Evolutionary conservation across 2,888 invertebrate genomes (phyloP), one percentile per base, ranked within the genome.

Genomic region (Agonum fuliginosum): DNA sequence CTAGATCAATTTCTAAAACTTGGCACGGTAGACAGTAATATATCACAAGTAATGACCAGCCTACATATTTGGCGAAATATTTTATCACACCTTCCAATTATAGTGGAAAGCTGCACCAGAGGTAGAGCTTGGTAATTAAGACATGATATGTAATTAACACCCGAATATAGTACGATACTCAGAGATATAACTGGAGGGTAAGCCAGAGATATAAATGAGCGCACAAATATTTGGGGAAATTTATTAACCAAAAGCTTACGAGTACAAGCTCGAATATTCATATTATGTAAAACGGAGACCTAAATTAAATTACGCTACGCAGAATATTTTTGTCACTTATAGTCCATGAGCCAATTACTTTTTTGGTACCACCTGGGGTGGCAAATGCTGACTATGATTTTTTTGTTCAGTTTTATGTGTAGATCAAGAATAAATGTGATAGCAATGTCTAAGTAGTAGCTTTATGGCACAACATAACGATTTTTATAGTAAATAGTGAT

Each of bases 141-240:
- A 58, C 58, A 58, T 58, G 58, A 58, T 58, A 58, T 30, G 58
- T 58, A 58, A 58, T 58, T 58, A 58, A 58, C 58, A 58, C 58
- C 54, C 58, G 58, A 58, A 58, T 58, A 30, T 30, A 58, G 58
- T 30, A 30, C 58, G 58, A 58, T 58, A 58, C 58, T 58, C 58
- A 58, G 54, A 54, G 58, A 58, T 58, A 58, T 58, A 58, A 58
- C 58, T 58, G 30, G 14, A 8, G 58, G 17, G 58, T 58, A 58
- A 30, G 30, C 58, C 30, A 27, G 14, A 58, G 58, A 58, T 58
- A 58, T 58, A 58, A 58, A 58, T 58, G 58, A 30, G 58, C 58
- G 14, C 14, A 30, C 58, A 58, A 58, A 58, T 58, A 58, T 58
- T 58, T 58, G 14, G 58, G 58, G 58, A 58, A 58, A 58, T 58